Percentiles rank a stretch among this genome's conserved stretches.
These are phyloP conservation scores for Centropristis striata DNA, from an alignment of 2,113 vertebrate genomes.

Conservation along the genomic window DNA sequence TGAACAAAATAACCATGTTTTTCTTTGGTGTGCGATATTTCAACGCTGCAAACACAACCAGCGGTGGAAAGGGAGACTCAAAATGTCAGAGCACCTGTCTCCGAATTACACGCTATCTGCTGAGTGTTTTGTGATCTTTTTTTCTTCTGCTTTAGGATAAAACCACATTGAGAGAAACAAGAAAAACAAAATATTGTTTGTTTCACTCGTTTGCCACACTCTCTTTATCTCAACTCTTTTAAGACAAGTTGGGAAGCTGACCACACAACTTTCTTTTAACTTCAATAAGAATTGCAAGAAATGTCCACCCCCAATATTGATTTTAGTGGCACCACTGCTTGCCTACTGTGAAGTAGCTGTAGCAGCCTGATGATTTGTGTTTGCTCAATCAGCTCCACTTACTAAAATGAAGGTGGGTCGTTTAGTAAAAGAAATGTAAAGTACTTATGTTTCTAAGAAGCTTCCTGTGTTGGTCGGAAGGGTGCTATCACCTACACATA, in stretches of 20 bases:
- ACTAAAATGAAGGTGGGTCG: neutral
- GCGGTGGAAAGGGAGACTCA: neutral
- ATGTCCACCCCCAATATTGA: conserved; percentile 15
- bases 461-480: neutral
- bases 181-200: no score
- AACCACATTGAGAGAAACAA: neutral
- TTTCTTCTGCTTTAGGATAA: neutral
- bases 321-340: neutral
- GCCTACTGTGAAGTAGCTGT: conserved; percentile 15
- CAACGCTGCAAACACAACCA: neutral
- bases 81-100: neutral
- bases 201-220: no score
- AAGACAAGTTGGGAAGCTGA: neutral
- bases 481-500: no score
- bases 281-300: conserved; percentile 9
- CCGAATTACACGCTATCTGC: neutral
- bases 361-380: conserved; percentile 26
- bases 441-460: neutral
- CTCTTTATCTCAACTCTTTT: no score
- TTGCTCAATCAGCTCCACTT: conserved; percentile 22
- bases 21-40: neutral
- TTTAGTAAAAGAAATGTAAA: neutral
- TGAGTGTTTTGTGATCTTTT: neutral
- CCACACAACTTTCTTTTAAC: conserved; percentile 16
- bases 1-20: neutral